Evolutionary conservation across 2,797 vertebrate species (phyloP).

Genomic region (Cyclopterus lumpus): DNA sequence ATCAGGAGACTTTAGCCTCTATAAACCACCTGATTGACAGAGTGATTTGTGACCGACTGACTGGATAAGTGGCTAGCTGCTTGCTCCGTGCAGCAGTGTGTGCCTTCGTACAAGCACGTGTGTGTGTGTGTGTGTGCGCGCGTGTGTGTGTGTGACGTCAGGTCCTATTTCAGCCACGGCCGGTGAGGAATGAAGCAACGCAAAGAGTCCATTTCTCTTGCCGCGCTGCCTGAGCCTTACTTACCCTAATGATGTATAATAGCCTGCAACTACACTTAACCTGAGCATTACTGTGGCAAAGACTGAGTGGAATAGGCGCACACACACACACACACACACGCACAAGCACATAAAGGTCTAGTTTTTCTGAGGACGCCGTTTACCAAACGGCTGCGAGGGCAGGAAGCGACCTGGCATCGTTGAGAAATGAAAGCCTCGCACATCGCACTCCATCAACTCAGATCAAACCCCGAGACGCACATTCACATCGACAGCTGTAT

Average conservation of each 20-base stretch:
- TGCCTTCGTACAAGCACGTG: slow-evolving; percentile 34
- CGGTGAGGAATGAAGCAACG: slow-evolving; percentile 92
- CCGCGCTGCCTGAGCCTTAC: slow-evolving; percentile 89
- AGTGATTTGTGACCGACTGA: slow-evolving; percentile 81
- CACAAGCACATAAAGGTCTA: slow-evolving; percentile 43
- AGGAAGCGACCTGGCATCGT: slow-evolving; percentile 62
- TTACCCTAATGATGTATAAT: slow-evolving; percentile 97
- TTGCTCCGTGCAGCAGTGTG: slow-evolving; percentile 50
- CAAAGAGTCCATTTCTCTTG: slow-evolving; percentile 92
- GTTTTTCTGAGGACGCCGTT: slow-evolving; percentile 67
- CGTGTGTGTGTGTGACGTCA: slow-evolving; percentile 55
- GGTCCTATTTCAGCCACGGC: slow-evolving; percentile 80
- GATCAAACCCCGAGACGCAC: slow-evolving; percentile 59
- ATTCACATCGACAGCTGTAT: slow-evolving; percentile 74
- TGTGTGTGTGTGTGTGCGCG: slow-evolving; percentile 18
- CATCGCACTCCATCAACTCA: slow-evolving; percentile 72
- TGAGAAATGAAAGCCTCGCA: slow-evolving; percentile 70
- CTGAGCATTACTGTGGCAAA: slow-evolving; percentile 87
- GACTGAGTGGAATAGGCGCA: slow-evolving; percentile 74
- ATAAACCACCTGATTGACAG: slow-evolving; percentile 78
- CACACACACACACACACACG: slow-evolving; percentile 30
- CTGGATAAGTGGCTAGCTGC: slow-evolving; percentile 72
- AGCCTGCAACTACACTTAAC: slow-evolving; percentile 97
- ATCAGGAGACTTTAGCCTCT: slow-evolving; percentile 72
- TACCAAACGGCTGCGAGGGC: slow-evolving; percentile 63